Conservation (phyloP, 2,888 invertebrate genomes). For the Keiferia lycopersicella region DNA sequence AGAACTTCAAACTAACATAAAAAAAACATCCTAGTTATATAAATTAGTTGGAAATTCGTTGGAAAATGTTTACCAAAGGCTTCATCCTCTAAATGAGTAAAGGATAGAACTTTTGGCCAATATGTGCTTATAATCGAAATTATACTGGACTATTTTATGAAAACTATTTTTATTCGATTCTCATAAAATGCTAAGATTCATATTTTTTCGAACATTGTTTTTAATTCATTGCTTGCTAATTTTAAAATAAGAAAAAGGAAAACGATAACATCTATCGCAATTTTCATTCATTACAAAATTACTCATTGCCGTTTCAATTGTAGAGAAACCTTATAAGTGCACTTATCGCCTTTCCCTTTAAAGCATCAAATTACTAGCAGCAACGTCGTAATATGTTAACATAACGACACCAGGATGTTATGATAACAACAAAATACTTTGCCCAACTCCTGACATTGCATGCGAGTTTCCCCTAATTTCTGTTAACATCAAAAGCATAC, state of each 20-base stretch:
- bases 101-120: too few relatives aligned
- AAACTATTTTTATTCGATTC: too few relatives aligned
- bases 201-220: too few relatives aligned
- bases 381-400: background rate
- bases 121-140: too few relatives aligned
- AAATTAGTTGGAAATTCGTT: too few relatives aligned
- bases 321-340: slow-evolving; percentile 3
- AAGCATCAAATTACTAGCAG: background rate
- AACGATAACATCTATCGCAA: background rate
- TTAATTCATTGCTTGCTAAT: too few relatives aligned
- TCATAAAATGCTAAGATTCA: too few relatives aligned
- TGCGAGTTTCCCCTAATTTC: slow-evolving; percentile 26
- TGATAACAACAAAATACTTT: slow-evolving; percentile 2
- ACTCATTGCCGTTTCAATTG: background rate
- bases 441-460: slow-evolving; percentile 28
- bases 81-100: too few relatives aligned
- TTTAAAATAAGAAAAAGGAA: background rate
- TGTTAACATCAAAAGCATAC: slow-evolving; percentile 51
- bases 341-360: slow-evolving; percentile 7
- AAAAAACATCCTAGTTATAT: too few relatives aligned
- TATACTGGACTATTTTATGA: too few relatives aligned
- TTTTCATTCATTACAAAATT: background rate
- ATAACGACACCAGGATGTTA: background rate
- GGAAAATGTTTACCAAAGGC: too few relatives aligned
- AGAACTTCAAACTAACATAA: too few relatives aligned